These are phyloP conservation scores for Pandemis heparana DNA, from an alignment of 2,888 invertebrate species.

Conservation along the genomic window DNA sequence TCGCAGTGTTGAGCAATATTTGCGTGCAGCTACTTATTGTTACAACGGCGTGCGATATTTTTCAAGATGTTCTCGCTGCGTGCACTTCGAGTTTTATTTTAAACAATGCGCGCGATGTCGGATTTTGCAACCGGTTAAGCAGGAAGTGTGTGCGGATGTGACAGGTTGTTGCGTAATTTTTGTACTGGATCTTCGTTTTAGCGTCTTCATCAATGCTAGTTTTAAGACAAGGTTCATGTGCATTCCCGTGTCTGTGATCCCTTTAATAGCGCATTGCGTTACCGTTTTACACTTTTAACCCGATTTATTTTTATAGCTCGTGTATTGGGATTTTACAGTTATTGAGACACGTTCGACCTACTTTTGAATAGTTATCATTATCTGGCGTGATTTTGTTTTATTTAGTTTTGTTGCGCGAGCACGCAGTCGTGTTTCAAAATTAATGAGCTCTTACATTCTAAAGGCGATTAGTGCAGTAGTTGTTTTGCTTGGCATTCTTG, in stretches of 20 bases:
- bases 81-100: conserved; percentile 35
- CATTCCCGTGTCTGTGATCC: conserved; percentile 51
- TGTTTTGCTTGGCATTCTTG: conserved; percentile 57
- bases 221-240: conserved; percentile 36
- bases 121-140: conserved; percentile 34
- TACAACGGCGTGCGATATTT: conserved; percentile 12
- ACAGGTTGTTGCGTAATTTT: conserved; percentile 30
- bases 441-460: conserved; percentile 45
- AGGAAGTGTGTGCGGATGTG: conserved; percentile 40
- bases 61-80: conserved; percentile 28
- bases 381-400: conserved; percentile 57
- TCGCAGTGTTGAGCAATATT: conserved; percentile 10
- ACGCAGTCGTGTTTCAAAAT: not conserved
- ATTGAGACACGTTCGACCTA: conserved; percentile 38
- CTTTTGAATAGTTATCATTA: conserved; percentile 48
- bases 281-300: conserved; percentile 42
- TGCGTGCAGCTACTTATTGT: conserved; percentile 12
- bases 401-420: not conserved
- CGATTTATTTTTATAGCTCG: conserved; percentile 33
- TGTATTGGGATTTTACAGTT: conserved; percentile 26
- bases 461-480: conserved; percentile 46
- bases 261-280: conserved; percentile 42
- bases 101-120: conserved; percentile 25
- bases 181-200: conserved; percentile 21
- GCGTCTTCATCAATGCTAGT: conserved; percentile 12